Conservation (phyloP, 1,140 invertebrate species). For the Elymnias hypermnestra region DNA sequence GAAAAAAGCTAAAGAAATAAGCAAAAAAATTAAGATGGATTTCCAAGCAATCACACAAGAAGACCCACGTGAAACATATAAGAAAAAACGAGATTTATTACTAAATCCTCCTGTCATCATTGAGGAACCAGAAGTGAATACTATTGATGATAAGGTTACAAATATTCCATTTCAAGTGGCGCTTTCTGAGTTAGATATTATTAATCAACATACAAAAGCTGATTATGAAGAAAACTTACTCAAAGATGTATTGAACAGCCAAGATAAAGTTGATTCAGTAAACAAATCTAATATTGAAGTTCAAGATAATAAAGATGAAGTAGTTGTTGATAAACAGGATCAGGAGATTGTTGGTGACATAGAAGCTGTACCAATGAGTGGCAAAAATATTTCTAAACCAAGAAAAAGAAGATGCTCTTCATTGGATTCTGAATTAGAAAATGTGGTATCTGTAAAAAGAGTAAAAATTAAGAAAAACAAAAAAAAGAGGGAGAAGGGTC, state of each 20-base stretch:
- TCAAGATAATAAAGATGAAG: conserved; percentile 3
- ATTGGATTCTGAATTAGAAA: conserved; percentile 43
- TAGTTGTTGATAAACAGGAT: conserved; percentile 10
- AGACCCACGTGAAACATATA: conserved; percentile 67
- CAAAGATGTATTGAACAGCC: conserved; percentile 59
- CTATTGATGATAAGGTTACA: conserved; percentile 73
- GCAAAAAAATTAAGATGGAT: conserved; percentile 68
- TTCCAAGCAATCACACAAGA: conserved; percentile 33
- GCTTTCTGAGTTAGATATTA: conserved; percentile 75
- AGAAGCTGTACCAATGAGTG: too few relatives aligned
- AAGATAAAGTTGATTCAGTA: conserved; percentile 33
- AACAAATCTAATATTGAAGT: too few relatives aligned
- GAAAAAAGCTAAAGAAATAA: conserved; percentile 75
- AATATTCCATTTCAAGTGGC: conserved; percentile 74
- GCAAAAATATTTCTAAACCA: too few relatives aligned
- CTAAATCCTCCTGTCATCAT: conserved; percentile 45
- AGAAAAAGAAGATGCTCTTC: conserved; percentile 41
- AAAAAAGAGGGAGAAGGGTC: conserved; percentile 37
- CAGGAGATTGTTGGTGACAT: too few relatives aligned
- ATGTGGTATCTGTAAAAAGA: conserved; percentile 56
- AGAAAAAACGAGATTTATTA: conserved; percentile 56
- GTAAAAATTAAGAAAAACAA: conserved; percentile 51
- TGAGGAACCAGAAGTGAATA: conserved; percentile 63
- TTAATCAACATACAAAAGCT: conserved; percentile 65
- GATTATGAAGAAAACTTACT: conserved; percentile 65